Conservation (phyloP, 23 tunicate genomes). For the Trididemnum nubilum region DNA sequence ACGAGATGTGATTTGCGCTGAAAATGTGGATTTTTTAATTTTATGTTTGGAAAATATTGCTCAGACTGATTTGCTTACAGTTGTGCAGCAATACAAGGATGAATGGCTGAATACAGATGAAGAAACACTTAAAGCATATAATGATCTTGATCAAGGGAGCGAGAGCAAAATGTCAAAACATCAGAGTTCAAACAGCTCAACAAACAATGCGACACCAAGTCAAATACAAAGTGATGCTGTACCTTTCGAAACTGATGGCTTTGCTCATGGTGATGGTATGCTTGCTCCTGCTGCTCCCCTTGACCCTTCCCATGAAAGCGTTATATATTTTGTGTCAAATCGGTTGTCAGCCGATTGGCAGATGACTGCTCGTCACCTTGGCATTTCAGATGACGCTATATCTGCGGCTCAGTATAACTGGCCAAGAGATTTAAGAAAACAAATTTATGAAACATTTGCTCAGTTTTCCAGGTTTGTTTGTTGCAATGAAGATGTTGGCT, state of each 20-base stretch:
- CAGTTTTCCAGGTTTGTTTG: constrained; percentile 14
- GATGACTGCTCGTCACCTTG: neutral
- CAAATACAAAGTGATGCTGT: neutral
- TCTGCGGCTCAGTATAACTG: constrained; percentile 4
- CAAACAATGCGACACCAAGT: neutral
- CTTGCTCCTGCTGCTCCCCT: neutral
- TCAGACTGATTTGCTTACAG: constrained; percentile 37
- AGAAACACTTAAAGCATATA: neutral
- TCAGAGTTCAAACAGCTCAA: neutral
- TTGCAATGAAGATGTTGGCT: too few species aligned
- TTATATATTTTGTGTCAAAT: neutral
- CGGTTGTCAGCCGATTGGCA: constrained; percentile 11
- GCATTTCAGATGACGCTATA: constrained; percentile 15
- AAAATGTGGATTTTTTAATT: constrained; percentile 40
- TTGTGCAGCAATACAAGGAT: constrained; percentile 5
- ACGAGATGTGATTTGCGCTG: constrained; percentile 37
- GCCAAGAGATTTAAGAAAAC: constrained; percentile 19
- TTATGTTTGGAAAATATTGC: constrained; percentile 21
- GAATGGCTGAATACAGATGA: neutral
- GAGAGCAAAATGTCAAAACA: neutral
- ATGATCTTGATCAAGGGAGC: neutral
- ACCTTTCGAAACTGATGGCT: constrained; percentile 6
- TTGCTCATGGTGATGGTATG: neutral
- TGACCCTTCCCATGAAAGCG: neutral
- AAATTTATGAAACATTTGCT: constrained; percentile 18